These are phyloP conservation scores for Limnodromus scolopaceus DNA, from an alignment of 2,797 vertebrate genomes.

Conservation along the genomic window DNA sequence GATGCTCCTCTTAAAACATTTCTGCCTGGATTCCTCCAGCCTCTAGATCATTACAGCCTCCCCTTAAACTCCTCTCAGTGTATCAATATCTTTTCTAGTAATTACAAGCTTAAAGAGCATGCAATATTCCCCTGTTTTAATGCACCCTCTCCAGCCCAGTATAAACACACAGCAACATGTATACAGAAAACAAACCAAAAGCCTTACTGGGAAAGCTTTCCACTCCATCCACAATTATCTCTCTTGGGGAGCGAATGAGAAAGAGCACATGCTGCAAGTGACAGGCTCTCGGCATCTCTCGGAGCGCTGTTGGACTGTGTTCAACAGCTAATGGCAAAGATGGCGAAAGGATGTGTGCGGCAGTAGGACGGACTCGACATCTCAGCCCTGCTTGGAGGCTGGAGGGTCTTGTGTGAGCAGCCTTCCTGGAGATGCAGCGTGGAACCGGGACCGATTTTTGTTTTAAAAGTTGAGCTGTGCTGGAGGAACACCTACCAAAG, in stretches of 20 bases:
- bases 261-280: background rate
- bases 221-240: background rate
- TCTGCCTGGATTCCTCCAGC: background rate
- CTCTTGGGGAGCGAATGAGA: background rate
- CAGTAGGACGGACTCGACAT: background rate
- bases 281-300: background rate
- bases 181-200: background rate
- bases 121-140: background rate
- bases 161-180: background rate
- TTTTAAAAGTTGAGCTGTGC: accelerated
- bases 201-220: background rate
- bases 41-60: background rate
- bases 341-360: background rate
- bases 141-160: background rate
- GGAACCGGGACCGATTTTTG: background rate
- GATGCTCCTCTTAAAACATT: background rate
- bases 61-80: background rate
- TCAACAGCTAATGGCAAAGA: background rate
- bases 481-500: background rate
- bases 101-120: background rate
- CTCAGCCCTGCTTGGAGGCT: background rate
- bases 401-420: background rate
- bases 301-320: background rate
- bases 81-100: background rate
- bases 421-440: background rate